These are phyloP conservation scores for Lagorchestes hirsutus DNA, from an alignment of 2,797 vertebrate species.

Conservation along the genomic window DNA sequence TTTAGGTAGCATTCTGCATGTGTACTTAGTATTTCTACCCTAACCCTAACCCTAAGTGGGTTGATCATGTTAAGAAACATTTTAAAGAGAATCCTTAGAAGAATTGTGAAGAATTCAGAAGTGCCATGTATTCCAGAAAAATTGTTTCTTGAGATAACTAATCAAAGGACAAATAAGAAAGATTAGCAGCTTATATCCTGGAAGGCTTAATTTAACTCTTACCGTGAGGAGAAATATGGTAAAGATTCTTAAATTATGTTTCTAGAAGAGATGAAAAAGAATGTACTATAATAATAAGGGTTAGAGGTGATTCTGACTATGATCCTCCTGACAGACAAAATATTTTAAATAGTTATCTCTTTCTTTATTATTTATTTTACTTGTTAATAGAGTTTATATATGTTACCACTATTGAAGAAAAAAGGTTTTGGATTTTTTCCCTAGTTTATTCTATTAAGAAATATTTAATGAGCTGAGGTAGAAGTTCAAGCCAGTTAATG, in stretches of 20 bases:
- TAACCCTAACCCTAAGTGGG: too few species aligned
- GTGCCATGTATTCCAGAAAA: not conserved
- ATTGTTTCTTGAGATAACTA: not conserved
- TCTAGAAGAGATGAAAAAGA: not conserved
- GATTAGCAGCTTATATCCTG: not conserved
- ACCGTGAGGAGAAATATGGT: not conserved
- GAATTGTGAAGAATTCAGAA: not conserved
- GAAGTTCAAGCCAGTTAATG: not conserved
- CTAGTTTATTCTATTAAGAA: not conserved
- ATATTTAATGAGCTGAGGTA: not conserved
- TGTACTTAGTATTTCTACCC: too few species aligned
- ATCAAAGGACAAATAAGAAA: not conserved
- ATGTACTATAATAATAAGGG: not conserved
- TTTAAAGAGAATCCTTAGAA: not conserved
- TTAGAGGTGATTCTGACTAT: not conserved
- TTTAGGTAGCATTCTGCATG: too few species aligned
- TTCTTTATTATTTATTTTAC: not conserved
- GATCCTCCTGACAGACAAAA: not conserved
- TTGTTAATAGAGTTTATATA: not conserved
- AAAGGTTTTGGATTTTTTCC: not conserved
- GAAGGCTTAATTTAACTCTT: not conserved
- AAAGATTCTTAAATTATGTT: not conserved
- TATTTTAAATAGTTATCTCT: not conserved
- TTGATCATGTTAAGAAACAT: not conserved
- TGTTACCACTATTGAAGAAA: not conserved